phyloP scores from a whole-genome alignment of 2,797 vertebrate species.

The Melopsittacus undulatus region DNA sequence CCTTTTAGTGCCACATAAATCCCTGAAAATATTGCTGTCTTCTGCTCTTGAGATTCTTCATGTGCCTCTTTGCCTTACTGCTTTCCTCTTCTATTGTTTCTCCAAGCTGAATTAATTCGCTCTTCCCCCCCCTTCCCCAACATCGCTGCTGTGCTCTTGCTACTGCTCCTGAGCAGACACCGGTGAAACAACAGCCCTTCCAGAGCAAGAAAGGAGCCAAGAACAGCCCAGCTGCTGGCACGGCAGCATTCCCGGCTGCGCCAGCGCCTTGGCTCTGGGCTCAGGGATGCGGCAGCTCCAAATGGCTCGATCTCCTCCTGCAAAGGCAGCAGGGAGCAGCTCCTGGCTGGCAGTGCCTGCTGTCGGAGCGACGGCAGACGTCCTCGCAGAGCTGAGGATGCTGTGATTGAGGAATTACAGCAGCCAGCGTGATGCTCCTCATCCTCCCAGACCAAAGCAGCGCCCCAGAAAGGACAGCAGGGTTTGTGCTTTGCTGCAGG shows the following conservation, averaged over 20 bases:
- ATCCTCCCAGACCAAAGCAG: not conserved
- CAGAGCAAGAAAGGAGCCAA: not conserved
- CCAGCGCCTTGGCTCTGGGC: not conserved
- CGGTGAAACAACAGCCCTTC: not conserved
- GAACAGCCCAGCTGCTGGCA: not conserved
- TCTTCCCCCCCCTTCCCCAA: not conserved
- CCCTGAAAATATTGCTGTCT: constrained; percentile 65
- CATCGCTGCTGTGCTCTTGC: not conserved
- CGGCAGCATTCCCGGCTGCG: not conserved
- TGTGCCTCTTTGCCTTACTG: constrained; percentile 68
- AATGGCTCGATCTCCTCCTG: not conserved
- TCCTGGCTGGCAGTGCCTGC: not conserved
- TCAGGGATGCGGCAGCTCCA: not conserved
- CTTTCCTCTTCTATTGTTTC: constrained; percentile 63
- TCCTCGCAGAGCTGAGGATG: not conserved
- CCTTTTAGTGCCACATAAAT: constrained; percentile 73
- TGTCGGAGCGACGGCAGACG: fast-evolving
- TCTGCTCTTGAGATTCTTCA: constrained; percentile 69
- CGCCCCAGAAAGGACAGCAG: not conserved
- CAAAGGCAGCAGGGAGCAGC: not conserved
- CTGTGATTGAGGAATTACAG: not conserved
- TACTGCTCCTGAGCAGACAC: not conserved
- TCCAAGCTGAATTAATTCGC: constrained; percentile 64
- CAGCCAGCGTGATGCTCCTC: not conserved
- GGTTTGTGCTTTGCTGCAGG: not conserved